These are phyloP conservation scores for Saccostrea cuccullata DNA, from an alignment of 1,140 invertebrate genomes.

Conservation along the genomic window DNA sequence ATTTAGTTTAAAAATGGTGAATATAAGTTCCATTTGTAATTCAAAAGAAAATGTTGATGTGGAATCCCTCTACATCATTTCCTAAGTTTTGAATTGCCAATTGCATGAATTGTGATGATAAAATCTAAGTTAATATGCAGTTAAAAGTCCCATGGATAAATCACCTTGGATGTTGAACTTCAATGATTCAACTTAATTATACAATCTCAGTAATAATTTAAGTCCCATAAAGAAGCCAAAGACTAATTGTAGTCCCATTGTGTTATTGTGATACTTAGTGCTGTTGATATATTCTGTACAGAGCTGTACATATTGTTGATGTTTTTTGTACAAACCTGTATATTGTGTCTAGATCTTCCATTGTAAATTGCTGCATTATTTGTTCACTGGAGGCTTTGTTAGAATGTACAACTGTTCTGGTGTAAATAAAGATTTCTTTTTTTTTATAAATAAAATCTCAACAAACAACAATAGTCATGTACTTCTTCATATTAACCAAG, in stretches of 20 bases:
- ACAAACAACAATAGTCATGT: not conserved
- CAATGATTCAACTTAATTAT: no score
- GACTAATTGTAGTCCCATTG: not conserved
- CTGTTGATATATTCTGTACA: not conserved
- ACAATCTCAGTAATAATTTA: no score
- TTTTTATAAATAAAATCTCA: conserved; percentile 17
- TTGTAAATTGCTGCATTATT: conserved; percentile 11
- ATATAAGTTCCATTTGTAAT: no score
- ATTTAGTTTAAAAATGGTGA: no score
- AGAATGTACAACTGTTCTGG: not conserved
- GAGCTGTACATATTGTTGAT: not conserved
- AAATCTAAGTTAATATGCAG: no score
- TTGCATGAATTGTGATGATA: no score
- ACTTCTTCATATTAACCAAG: no score
- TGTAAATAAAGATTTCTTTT: conserved; percentile 21
- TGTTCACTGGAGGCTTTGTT: not conserved
- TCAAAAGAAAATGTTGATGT: no score
- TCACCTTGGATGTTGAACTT: no score
- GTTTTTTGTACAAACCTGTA: conserved; percentile 18
- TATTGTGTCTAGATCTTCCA: conserved; percentile 31
- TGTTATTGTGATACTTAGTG: conserved; percentile 1
- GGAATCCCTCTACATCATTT: no score
- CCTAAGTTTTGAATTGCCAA: no score
- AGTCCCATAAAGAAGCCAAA: not conserved
- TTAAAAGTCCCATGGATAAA: no score